Evolutionary conservation across 2,888 invertebrate genomes (phyloP), one percentile per base, ranked within the genome.

Genomic region (Eupsilia transversa): DNA sequence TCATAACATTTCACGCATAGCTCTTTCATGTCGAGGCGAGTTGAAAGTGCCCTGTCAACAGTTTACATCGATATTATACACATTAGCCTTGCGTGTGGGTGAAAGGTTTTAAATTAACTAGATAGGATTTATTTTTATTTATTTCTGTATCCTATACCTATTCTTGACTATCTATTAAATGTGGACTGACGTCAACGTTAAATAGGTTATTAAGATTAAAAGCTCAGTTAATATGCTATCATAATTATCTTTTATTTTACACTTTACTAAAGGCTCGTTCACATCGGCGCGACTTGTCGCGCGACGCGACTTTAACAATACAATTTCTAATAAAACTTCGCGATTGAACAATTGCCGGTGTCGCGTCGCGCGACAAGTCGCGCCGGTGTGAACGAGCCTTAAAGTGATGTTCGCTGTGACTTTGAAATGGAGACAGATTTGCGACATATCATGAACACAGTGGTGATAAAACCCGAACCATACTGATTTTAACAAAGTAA

Each of bases 1-100:
- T 94, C 91, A 91, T 89, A 92, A 92, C 90, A 91, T 92, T 94
- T 91, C 91, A 91, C 91, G 91, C 84, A 90, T 80, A 86, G 88
- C 88, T 90, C 91, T 92, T 92, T 92, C 89, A 92, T 91, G 90
- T 90, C 88, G 83, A 64, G 86, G 78, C 72, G 84, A 87, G 84
- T 83, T 84, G 85, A 88, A 90, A 89, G 88, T 87, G 87, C 89
- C 91, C 89, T 91, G 93, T 92, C 92, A 89, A 87, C 89, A 82
- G 77, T 88, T 86, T 80, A 74, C 66, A 80, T 84, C 83, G 74
- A 84, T 82, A 80, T 78, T 74, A 73, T 80, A 76, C 68, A 75
- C 72, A 79, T 82, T 72, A 82, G 64, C 70, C 60, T 60, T 72
- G 69, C 61, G 77, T 70, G 61, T 41, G 54, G 60, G 23, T 66